phyloP scores from a whole-genome alignment of 1,140 invertebrate species.

The Drosophila grimshawi region DNA sequence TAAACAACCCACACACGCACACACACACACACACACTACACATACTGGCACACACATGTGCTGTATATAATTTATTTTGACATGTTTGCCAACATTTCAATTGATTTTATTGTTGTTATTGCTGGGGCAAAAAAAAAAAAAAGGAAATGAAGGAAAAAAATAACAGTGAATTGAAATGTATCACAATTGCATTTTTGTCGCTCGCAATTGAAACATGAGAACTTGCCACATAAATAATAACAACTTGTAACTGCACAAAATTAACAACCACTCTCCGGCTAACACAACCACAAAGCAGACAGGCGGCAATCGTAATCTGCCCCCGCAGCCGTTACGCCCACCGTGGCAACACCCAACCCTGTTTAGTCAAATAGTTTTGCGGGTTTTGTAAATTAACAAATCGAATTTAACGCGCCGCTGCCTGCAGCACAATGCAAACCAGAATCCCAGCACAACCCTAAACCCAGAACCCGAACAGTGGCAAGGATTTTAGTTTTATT shows the following conservation, averaged over 20 bases:
- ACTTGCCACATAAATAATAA: constrained; percentile 66
- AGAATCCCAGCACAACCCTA: not conserved
- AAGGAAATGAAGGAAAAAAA: constrained; percentile 50
- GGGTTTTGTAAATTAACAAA: constrained; percentile 82
- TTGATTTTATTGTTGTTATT: constrained; percentile 80
- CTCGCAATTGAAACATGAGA: constrained; percentile 73
- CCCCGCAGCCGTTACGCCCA: not conserved
- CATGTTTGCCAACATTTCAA: constrained; percentile 85
- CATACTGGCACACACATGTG: constrained; percentile 45
- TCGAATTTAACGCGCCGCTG: constrained; percentile 80
- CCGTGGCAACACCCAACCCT: constrained; percentile 39
- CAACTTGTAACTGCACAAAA: constrained; percentile 64
- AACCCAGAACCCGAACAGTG: not conserved
- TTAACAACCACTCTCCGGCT: not conserved
- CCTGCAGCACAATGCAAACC: constrained; percentile 1
- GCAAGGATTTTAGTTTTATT: constrained; percentile 48
- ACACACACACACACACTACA: constrained; percentile 13
- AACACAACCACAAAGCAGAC: constrained; percentile 68
- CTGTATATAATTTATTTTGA: constrained; percentile 83
- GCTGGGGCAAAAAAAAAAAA: constrained; percentile 51
- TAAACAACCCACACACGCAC: constrained; percentile 56
- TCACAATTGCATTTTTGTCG: constrained; percentile 65
- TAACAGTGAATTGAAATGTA: constrained; percentile 74
- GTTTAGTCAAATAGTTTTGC: constrained; percentile 75
- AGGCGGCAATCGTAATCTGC: not conserved